Evolutionary conservation across 2,113 vertebrate genomes (phyloP).

Genomic region (Crocuta crocuta): DNA sequence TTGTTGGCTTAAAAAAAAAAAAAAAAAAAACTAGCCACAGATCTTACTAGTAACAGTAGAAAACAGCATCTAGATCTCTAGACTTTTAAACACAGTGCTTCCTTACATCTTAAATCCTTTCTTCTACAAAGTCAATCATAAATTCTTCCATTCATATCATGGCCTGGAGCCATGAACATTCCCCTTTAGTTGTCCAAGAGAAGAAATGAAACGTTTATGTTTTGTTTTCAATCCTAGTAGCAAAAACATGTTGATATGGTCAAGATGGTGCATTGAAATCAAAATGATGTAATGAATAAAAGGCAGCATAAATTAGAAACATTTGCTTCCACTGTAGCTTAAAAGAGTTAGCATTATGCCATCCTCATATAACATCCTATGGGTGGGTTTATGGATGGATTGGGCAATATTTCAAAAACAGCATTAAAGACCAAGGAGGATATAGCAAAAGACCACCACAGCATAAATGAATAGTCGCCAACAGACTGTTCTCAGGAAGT

Average conservation of each 20-base stretch:
- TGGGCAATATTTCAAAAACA: slow-evolving; percentile 74
- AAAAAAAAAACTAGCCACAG: background rate
- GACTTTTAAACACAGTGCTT: background rate
- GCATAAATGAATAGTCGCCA: slow-evolving; percentile 75
- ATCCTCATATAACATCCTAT: slow-evolving; percentile 58
- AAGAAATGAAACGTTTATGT: slow-evolving; percentile 77
- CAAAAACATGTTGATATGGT: slow-evolving; percentile 81
- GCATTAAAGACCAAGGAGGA: slow-evolving; percentile 65
- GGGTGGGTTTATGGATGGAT: slow-evolving; percentile 62
- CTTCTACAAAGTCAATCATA: slow-evolving; percentile 44
- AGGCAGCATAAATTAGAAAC: slow-evolving; percentile 81
- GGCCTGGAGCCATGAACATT: slow-evolving; percentile 45
- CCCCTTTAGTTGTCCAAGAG: slow-evolving; percentile 50
- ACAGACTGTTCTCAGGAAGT: slow-evolving; percentile 16
- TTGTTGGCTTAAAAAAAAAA: background rate
- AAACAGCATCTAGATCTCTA: background rate
- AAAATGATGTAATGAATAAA: slow-evolving; percentile 84
- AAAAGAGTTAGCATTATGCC: slow-evolving; percentile 64
- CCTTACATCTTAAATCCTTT: background rate
- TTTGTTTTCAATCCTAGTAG: slow-evolving; percentile 75
- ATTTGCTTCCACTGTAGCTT: slow-evolving; percentile 78
- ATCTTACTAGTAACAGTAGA: background rate
- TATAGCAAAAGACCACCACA: slow-evolving; percentile 73
- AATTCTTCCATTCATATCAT: slow-evolving; percentile 51
- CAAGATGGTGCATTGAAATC: slow-evolving; percentile 79